Conservation (phyloP, 2,888 invertebrate genomes). For the Ormyrus rosae region DNA sequence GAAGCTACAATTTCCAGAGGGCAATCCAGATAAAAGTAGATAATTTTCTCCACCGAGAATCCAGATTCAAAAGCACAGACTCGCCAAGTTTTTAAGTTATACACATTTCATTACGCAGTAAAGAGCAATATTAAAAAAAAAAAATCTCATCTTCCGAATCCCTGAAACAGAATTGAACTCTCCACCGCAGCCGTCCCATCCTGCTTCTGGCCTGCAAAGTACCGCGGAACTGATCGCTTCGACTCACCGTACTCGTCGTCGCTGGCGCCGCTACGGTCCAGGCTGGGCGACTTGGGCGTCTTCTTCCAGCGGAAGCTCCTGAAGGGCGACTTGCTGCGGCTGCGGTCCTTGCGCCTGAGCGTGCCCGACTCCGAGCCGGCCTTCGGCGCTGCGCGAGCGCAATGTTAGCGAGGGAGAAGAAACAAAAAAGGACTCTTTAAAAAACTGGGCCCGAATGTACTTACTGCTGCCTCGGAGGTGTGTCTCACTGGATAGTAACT, state of each 20-base stretch:
- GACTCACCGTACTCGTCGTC: slow-evolving; percentile 86
- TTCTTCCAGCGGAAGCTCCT: slow-evolving; percentile 95
- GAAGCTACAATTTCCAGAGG: no score
- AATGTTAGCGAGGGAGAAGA: slow-evolving; percentile 33
- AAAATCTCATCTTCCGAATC: no score
- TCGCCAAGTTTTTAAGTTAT: no score
- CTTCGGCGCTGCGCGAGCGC: slow-evolving; percentile 67
- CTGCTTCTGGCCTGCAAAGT: neutral
- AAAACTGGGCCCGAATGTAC: no score
- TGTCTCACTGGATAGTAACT: no score
- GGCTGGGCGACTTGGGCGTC: slow-evolving; percentile 80
- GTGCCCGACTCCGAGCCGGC: slow-evolving; percentile 73
- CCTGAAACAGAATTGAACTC: neutral
- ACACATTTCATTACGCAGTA: no score
- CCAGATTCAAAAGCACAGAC: no score
- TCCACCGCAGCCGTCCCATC: neutral
- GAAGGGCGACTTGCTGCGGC: slow-evolving; percentile 96
- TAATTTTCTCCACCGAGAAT: no score
- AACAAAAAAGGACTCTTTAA: slow-evolving; percentile 4
- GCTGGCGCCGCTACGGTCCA: slow-evolving; percentile 84
- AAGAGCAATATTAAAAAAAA: no score
- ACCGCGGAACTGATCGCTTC: neutral
- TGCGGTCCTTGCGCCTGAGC: slow-evolving; percentile 83
- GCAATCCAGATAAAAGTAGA: no score
- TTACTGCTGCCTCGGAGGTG: no score